phyloP scores from a whole-genome alignment of 2,797 vertebrate genomes.

The Numenius phaeopus region DNA sequence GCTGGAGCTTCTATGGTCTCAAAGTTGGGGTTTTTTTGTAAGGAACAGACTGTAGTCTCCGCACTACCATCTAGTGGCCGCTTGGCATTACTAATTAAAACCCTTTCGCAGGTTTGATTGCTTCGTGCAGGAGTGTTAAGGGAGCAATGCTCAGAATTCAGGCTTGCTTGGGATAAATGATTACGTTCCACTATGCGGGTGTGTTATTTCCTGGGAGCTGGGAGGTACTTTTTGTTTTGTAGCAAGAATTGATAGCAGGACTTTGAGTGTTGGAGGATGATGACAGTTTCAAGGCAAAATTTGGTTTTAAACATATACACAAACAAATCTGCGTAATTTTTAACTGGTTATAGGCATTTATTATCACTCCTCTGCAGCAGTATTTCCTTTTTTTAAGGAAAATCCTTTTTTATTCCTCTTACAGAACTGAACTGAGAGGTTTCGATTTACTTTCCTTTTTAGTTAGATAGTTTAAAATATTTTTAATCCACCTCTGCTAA shows the following conservation, averaged over 20 bases:
- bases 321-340: background rate
- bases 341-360: background rate
- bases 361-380: conserved; percentile 16
- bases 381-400: conserved; percentile 18
- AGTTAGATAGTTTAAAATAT: background rate
- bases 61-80: conserved; percentile 43
- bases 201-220: background rate
- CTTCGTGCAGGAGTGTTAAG: background rate
- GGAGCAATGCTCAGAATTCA: background rate
- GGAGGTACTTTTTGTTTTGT: background rate
- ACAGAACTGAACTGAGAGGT: conserved; percentile 1
- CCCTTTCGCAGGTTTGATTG: fast-evolving
- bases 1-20: background rate
- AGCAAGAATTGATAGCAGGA: background rate
- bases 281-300: background rate
- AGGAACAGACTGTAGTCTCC: background rate
- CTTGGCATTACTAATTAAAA: background rate
- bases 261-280: background rate
- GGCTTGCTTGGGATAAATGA: background rate
- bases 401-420: conserved; percentile 33
- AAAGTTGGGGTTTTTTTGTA: fast-evolving
- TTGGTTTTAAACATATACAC: background rate
- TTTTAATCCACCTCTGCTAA: background rate
- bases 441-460: conserved; percentile 12
- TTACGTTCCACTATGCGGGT: background rate